These are phyloP conservation scores for Marronus borbonicus DNA, from an alignment of 2,888 invertebrate genomes.

Conservation along the genomic window DNA sequence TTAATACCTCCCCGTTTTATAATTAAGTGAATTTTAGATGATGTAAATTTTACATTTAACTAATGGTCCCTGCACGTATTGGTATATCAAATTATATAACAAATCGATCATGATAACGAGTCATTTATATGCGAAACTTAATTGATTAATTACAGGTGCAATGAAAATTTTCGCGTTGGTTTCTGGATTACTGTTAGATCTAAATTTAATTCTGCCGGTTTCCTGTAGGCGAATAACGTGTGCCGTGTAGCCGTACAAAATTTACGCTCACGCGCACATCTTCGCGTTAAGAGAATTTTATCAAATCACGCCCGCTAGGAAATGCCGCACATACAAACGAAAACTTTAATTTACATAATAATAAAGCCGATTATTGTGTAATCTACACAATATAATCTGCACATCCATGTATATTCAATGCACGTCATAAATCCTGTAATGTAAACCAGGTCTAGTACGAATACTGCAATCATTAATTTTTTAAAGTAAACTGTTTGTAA, in stretches of 20 bases:
- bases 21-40: constrained; percentile 4
- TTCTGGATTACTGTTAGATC: constrained; percentile 36
- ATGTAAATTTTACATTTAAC: neutral
- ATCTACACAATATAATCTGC: constrained; percentile 14
- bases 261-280: neutral
- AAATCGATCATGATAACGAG: constrained; percentile 42
- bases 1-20: neutral
- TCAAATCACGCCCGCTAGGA: constrained; percentile 29
- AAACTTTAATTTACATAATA: constrained; percentile 43
- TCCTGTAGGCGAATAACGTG: constrained; percentile 14
- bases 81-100: constrained; percentile 29
- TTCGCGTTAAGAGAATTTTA: constrained; percentile 21
- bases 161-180: constrained; percentile 43
- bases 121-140: constrained; percentile 45
- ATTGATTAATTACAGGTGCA: constrained; percentile 47
- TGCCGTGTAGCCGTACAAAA: constrained; percentile 7
- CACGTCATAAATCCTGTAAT: constrained; percentile 5
- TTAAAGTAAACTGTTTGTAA: neutral
- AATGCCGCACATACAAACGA: constrained; percentile 12
- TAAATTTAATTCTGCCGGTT: constrained; percentile 41
- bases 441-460: constrained; percentile 6
- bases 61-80: constrained; percentile 8
- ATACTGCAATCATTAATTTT: neutral
- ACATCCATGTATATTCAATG: constrained; percentile 29
- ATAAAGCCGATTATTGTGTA: constrained; percentile 32